Percentiles rank a stretch among this genome's conserved stretches.
Conservation (phyloP, 1,140 invertebrate species). For the Drosophila ambigua region DNA sequence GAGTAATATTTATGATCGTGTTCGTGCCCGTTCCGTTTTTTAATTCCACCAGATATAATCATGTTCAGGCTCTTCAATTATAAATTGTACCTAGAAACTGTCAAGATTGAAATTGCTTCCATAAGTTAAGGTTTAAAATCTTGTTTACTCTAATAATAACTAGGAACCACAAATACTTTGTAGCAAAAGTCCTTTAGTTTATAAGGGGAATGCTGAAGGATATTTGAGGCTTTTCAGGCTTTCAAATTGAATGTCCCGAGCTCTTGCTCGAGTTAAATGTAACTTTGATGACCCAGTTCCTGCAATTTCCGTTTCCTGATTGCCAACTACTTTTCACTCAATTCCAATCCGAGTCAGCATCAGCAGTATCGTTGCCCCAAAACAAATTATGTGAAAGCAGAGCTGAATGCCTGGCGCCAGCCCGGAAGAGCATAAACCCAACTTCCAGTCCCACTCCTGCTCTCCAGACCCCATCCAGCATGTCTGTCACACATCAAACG, state of each 20-base stretch:
- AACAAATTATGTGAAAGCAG: slow-evolving; percentile 4
- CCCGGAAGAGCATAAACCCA: slow-evolving; percentile 1
- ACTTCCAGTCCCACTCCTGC: neutral
- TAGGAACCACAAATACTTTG: no score
- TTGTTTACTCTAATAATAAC: no score
- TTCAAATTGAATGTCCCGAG: neutral
- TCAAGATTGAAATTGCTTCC: no score
- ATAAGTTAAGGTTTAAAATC: no score
- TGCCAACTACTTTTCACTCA: slow-evolving; percentile 46
- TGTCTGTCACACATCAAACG: slow-evolving; percentile 52
- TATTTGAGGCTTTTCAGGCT: no score
- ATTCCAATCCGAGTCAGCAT: slow-evolving; percentile 35
- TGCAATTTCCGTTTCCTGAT: slow-evolving; percentile 57
- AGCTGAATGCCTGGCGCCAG: slow-evolving; percentile 29
- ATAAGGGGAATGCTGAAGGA: neutral
- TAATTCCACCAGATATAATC: no score
- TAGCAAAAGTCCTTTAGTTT: neutral
- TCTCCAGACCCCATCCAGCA: neutral
- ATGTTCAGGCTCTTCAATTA: no score
- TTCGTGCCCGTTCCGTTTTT: no score
- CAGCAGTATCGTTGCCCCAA: slow-evolving; percentile 14
- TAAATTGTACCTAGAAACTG: no score
- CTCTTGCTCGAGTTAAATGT: slow-evolving; percentile 36
- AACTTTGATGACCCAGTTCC: slow-evolving; percentile 37
- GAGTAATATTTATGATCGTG: neutral